Evolutionary conservation across 2,113 vertebrate genomes (phyloP).

Genomic region (Nansenia antarctica): DNA sequence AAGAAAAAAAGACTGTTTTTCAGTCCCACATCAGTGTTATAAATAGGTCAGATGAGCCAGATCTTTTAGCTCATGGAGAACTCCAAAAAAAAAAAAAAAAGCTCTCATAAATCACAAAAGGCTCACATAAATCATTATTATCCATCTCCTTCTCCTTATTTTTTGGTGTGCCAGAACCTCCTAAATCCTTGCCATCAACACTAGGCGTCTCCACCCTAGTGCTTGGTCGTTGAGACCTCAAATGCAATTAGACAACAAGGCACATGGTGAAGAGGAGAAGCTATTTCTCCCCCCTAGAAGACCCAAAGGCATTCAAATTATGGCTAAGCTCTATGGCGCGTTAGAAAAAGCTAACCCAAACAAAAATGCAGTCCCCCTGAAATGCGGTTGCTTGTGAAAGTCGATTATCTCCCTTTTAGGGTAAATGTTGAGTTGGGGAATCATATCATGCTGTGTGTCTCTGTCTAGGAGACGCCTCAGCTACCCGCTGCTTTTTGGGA

Average conservation of each 20-base stretch:
- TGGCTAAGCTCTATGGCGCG: background rate
- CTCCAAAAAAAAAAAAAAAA: background rate
- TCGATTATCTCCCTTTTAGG: constrained; percentile 35
- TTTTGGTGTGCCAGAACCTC: background rate
- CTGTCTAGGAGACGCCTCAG: constrained; percentile 16
- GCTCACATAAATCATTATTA: background rate
- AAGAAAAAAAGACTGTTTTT: background rate
- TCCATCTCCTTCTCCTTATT: background rate
- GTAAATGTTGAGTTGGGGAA: constrained; percentile 25
- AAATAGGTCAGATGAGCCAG: background rate
- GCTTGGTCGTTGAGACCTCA: constrained; percentile 8
- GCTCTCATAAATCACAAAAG: background rate
- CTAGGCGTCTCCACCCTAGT: constrained; percentile 1
- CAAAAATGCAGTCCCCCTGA: constrained; percentile 10
- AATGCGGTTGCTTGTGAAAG: constrained; percentile 19
- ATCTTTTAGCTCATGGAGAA: too few relatives aligned
- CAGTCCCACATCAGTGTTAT: background rate
- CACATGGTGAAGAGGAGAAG: background rate
- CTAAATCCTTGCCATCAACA: constrained; percentile 6
- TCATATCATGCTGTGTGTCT: constrained; percentile 22
- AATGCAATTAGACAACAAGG: constrained; percentile 13
- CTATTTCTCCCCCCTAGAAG: background rate
- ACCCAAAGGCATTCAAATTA: background rate
- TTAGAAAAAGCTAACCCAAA: constrained; percentile 15
- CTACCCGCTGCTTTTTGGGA: constrained; percentile 22